These are phyloP conservation scores for Ardeotis arabs DNA, from an alignment of 2,113 vertebrate species.

Conservation along the genomic window DNA sequence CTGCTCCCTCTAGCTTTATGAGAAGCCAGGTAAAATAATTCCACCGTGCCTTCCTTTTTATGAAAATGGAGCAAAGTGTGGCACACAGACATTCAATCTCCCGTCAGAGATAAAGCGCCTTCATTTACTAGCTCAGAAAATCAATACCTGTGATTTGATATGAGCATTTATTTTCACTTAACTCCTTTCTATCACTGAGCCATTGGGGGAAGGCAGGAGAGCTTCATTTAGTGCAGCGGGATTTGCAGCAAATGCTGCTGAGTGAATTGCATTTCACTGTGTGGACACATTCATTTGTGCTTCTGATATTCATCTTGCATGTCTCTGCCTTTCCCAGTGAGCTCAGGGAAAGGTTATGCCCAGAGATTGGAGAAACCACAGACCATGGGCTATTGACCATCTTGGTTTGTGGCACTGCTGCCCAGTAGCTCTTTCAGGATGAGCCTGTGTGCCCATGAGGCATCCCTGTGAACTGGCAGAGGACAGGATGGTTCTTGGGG, in stretches of 20 bases:
- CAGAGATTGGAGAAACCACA: not conserved
- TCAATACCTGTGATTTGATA: conserved; percentile 76
- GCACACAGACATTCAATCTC: conserved; percentile 69
- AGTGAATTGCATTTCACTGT: conserved; percentile 48
- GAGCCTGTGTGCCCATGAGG: not conserved
- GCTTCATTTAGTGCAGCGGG: conserved; percentile 59
- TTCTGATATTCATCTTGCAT: not conserved
- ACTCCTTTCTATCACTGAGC: conserved; percentile 68
- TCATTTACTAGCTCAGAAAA: conserved; percentile 74
- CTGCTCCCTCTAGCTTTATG: conserved; percentile 51
- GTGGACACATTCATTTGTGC: conserved; percentile 26
- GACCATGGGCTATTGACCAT: not conserved
- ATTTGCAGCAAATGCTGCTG: conserved; percentile 5
- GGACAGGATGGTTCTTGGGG: not conserved
- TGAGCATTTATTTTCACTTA: conserved; percentile 75
- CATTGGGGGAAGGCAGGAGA: conserved; percentile 54
- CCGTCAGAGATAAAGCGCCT: conserved; percentile 69
- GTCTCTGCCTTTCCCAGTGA: not conserved
- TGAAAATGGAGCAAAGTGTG: conserved; percentile 70
- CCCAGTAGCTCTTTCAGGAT: not conserved
- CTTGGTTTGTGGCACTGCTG: not conserved
- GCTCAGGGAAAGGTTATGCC: not conserved
- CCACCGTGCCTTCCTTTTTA: conserved; percentile 62
- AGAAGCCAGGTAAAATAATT: conserved; percentile 68
- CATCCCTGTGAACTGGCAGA: not conserved